These are phyloP conservation scores for Porites australiensis DNA, from an alignment of 64 coral and sea anemone genomes.

Conservation along the genomic window DNA sequence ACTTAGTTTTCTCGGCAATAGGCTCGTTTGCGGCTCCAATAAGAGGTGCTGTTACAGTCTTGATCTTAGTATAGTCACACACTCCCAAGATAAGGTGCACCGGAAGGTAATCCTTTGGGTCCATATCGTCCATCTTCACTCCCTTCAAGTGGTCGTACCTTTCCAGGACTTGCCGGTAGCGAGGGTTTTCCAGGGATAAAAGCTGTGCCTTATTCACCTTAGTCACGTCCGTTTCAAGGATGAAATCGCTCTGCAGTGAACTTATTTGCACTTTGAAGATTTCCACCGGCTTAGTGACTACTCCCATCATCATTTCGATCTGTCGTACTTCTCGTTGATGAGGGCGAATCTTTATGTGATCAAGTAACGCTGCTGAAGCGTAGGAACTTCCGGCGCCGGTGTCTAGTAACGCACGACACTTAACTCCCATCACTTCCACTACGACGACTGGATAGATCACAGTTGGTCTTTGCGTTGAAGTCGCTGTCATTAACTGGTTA, in stretches of 20 bases:
- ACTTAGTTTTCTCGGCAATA: constrained; percentile 21
- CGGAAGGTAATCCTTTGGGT: constrained; percentile 14
- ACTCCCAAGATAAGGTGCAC: constrained; percentile 31
- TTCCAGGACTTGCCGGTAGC: not conserved
- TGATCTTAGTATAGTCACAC: constrained; percentile 50
- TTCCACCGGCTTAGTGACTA: not conserved
- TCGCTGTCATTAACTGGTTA: not conserved
- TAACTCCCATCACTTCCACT: constrained; percentile 4
- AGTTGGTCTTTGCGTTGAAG: not conserved
- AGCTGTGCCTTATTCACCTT: not conserved
- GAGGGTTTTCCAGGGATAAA: not conserved
- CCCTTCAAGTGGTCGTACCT: constrained; percentile 34
- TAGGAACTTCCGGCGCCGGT: not conserved
- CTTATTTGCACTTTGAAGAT: not conserved
- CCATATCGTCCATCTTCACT: not conserved
- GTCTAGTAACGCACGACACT: constrained; percentile 33
- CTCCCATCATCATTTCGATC: not conserved
- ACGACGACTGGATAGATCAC: not conserved
- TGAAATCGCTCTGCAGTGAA: not conserved
- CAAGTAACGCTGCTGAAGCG: not conserved
- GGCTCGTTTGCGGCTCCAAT: constrained; percentile 32
- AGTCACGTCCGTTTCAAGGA: not conserved
- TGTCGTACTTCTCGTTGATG: too few relatives aligned
- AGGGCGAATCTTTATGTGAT: not conserved
- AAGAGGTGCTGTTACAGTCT: constrained; percentile 3